Base-by-base conservation (phyloP, 2,888 invertebrate genomes). In the Latrodectus elegans region DNA sequence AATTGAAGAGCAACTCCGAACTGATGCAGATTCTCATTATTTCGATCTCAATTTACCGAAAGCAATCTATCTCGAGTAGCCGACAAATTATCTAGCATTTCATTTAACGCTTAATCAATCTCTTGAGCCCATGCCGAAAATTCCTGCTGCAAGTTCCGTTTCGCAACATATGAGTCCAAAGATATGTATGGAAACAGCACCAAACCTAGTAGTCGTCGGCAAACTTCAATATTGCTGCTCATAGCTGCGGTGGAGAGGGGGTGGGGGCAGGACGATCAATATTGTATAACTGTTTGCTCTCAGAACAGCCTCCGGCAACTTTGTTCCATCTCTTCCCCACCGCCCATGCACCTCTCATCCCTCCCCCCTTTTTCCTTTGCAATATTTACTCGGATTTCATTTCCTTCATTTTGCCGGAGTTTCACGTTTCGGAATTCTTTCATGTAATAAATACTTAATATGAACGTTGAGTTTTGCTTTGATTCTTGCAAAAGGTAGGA, bases 371-470 rank as follows among this genome's bases (percentile, higher is more conserved):
- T 65, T 22, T 51, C 17, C 72, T 15, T 55, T 53, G 17, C 75
- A 53, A 68, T 82, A 75, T 82, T 82, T 82, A 75, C 75, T 82
- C 75, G 74, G 75, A 82, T 82, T 75, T 82, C 82, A 82, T 82
- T 82, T 82, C 82, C 67, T 68, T 11, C 82, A 75, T 64, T 80
- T 74, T 81, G 67, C 52, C 74, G 26, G 26, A 52, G 60, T 70
- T 68, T 67, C 14, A 17, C n/a, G 22, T 70, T n/a, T 52, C 81
- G 53, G 53, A 73, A 74, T 74, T 81, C 81, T 73, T 81, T 52
- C 53, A 67, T 65, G 73, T 81, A 81, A 81, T 81, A 81, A 81
- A 81, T 81, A 81, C 81, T 81, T 81, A 81, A 81, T 67, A 81
- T 52, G 67, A 81, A 74, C 81, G 73, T 73, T 73, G 60, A n/a